Evolutionary conservation across 2,113 vertebrate species (phyloP).

Genomic region (Mystacornis crossleyi): DNA sequence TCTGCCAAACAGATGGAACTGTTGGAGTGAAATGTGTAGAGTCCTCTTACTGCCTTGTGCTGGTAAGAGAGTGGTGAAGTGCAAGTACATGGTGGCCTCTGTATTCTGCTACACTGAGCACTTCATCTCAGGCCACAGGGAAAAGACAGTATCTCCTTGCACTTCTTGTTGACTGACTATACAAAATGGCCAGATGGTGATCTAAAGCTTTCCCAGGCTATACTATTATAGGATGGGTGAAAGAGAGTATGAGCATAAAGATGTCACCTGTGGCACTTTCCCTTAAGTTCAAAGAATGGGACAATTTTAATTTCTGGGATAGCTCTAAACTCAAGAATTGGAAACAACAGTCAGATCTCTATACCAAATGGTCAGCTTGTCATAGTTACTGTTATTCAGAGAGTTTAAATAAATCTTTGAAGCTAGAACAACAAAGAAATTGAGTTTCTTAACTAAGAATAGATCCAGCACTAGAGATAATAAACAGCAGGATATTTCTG

Average conservation of each 20-base stretch:
- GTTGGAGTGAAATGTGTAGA: neutral
- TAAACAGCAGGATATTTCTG: neutral
- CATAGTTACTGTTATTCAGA: neutral
- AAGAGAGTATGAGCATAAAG: neutral
- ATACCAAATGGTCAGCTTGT: neutral
- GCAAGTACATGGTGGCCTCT: neutral
- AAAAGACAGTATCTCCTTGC: neutral
- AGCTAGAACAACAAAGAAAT: neutral
- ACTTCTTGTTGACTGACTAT: neutral
- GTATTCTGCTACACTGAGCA: rapidly evolving
- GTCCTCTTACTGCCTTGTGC: neutral
- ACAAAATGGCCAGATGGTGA: neutral
- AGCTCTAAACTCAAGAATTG: neutral
- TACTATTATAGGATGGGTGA: neutral
- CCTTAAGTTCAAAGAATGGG: neutral
- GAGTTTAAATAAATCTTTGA: neutral
- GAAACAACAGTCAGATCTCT: neutral
- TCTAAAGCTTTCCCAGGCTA: neutral
- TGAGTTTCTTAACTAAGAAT: neutral
- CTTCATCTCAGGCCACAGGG: neutral
- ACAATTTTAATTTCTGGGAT: neutral
- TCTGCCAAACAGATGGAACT: neutral
- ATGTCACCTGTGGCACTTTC: neutral
- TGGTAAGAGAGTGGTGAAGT: too few species aligned
- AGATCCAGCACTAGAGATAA: neutral